Evolutionary conservation across 2,113 vertebrate species (phyloP).

Genomic region (Tylochromis polylepis): DNA sequence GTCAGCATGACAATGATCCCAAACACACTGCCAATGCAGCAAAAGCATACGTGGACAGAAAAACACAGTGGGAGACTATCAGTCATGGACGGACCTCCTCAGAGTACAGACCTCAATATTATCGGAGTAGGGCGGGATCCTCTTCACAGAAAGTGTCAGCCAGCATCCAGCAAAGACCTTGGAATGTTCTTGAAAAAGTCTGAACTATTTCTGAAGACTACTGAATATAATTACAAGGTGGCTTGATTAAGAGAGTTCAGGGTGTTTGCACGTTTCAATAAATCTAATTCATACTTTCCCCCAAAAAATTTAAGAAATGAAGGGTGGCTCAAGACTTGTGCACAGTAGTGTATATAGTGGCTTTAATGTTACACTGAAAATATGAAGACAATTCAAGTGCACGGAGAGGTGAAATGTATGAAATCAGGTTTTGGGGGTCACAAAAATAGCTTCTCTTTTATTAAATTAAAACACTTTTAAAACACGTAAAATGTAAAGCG

Average conservation of each 20-base stretch:
- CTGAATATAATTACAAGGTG: background rate
- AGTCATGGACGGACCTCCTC: background rate
- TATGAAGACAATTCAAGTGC: background rate
- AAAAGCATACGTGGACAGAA: background rate
- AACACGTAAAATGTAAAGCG: background rate
- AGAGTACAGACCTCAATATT: background rate
- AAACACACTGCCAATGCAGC: background rate
- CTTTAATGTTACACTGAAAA: background rate
- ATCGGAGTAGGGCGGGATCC: background rate
- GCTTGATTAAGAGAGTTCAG: background rate
- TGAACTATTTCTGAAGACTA: background rate
- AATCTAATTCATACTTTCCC: background rate
- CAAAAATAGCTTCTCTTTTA: background rate
- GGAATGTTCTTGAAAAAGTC: background rate
- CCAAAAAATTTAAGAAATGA: background rate
- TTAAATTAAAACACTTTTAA: background rate
- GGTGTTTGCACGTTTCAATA: background rate
- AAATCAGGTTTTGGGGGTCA: background rate
- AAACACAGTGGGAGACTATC: background rate
- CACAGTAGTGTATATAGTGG: background rate
- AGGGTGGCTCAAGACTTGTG: background rate
- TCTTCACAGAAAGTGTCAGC: background rate
- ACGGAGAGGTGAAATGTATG: background rate
- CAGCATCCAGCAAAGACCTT: background rate
- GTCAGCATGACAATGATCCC: background rate